These are phyloP conservation scores for Philypnodon macrostomus DNA, from an alignment of 2,797 vertebrate genomes.

Conservation along the genomic window DNA sequence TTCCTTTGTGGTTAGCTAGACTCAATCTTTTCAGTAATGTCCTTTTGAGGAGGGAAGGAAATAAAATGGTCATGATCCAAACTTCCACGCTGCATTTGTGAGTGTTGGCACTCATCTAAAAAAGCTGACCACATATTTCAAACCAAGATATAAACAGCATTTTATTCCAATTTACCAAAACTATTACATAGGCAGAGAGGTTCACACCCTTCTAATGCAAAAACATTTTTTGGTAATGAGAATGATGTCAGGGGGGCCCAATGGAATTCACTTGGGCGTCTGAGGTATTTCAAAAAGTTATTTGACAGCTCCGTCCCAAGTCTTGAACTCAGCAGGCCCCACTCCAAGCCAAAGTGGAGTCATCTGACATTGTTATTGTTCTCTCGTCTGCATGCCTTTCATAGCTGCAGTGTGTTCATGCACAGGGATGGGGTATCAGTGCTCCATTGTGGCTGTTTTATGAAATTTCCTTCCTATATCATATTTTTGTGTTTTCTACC, in stretches of 20 bases:
- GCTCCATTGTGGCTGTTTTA: slow-evolving; percentile 18
- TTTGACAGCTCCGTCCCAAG: slow-evolving; percentile 42
- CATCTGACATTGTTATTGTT: slow-evolving; percentile 61
- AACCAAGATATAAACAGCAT: neutral
- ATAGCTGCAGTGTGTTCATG: slow-evolving; percentile 60
- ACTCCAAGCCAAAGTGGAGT: slow-evolving; percentile 27
- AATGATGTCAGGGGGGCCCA: slow-evolving; percentile 37
- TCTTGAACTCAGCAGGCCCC: slow-evolving; percentile 20
- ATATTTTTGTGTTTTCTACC: slow-evolving; percentile 12
- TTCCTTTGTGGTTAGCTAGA: slow-evolving; percentile 12
- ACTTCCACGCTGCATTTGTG: slow-evolving; percentile 31
- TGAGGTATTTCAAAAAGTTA: slow-evolving; percentile 45
- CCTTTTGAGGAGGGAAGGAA: slow-evolving; percentile 30
- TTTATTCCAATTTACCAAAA: slow-evolving; percentile 12
- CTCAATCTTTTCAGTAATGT: slow-evolving; percentile 29
- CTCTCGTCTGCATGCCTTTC: slow-evolving; percentile 62
- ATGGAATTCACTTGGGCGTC: slow-evolving; percentile 43
- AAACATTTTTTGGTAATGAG: slow-evolving; percentile 37
- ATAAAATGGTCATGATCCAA: slow-evolving; percentile 23
- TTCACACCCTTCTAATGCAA: slow-evolving; percentile 38
- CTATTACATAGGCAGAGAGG: neutral
- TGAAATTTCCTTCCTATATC: slow-evolving; percentile 4
- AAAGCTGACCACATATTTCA: slow-evolving; percentile 24
- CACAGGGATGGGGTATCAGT: slow-evolving; percentile 25
- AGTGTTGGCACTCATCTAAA: slow-evolving; percentile 26